These are phyloP conservation scores for Pachymerium ferrugineum DNA, from an alignment of 2,888 invertebrate genomes.

Conservation along the genomic window DNA sequence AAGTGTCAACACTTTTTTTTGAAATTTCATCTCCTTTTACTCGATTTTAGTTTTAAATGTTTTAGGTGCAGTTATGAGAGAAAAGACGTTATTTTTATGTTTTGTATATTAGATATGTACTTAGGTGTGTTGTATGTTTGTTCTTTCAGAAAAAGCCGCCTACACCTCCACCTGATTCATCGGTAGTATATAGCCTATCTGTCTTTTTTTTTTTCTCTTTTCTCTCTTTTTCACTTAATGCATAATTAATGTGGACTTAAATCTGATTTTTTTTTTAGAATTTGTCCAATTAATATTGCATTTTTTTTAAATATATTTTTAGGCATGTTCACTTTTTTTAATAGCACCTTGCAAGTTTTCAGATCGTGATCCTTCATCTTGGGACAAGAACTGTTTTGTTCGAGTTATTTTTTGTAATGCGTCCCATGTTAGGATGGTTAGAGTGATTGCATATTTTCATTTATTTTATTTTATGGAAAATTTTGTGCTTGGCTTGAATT, in stretches of 20 bases:
- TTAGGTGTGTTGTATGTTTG: constrained; percentile 32
- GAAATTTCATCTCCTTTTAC: no score
- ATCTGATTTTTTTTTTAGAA: not conserved
- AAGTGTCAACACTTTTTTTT: no score
- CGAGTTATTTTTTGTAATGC: not conserved
- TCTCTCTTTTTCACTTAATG: not conserved
- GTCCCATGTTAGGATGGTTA: not conserved
- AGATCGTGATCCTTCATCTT: constrained; percentile 1
- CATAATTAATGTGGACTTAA: not conserved
- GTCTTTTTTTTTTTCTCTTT: constrained; percentile 34
- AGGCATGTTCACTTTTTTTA: constrained; percentile 12
- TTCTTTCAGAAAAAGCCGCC: constrained; percentile 40
- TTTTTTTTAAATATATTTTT: not conserved
- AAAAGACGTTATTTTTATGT: not conserved
- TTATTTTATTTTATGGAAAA: not conserved
- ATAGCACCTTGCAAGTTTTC: constrained; percentile 27
- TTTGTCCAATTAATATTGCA: not conserved
- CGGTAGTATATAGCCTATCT: constrained; percentile 42
- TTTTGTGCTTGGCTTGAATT: not conserved
- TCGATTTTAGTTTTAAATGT: not conserved
- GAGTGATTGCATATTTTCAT: not conserved
- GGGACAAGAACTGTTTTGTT: constrained; percentile 6
- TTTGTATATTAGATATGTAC: not conserved
- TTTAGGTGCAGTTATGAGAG: not conserved
- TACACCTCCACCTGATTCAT: constrained; percentile 39